Conservation (phyloP, 2,113 vertebrate genomes). For the Sula dactylatra region DNA sequence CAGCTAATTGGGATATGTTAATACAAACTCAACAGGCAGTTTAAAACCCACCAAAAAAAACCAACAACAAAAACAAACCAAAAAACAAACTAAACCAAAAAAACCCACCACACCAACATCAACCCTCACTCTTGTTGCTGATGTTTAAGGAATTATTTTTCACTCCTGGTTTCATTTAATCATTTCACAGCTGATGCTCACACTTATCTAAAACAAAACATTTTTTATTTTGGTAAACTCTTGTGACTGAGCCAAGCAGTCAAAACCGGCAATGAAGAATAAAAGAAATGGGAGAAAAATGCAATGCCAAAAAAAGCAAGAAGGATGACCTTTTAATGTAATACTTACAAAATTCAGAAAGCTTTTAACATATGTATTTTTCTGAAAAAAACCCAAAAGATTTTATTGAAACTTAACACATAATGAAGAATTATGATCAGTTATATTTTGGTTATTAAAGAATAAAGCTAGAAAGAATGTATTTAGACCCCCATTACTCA, state of each 20-base stretch:
- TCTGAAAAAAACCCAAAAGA: background rate
- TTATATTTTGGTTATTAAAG: background rate
- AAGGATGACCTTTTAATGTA: background rate
- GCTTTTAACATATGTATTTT: background rate
- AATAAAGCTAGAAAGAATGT: background rate
- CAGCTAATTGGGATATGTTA: background rate
- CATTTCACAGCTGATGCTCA: background rate
- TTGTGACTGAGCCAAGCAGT: background rate
- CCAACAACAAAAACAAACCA: too few relatives aligned
- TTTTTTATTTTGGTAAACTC: conserved; percentile 43
- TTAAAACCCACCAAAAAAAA: background rate
- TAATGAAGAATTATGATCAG: conserved; percentile 25
- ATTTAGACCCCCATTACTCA: background rate
- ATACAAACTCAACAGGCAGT: background rate
- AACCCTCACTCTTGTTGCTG: background rate
- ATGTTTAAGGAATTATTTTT: background rate
- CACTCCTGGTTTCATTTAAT: background rate
- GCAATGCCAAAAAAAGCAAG: background rate
- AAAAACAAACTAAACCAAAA: too few relatives aligned
- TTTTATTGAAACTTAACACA: background rate
- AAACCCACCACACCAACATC: background rate
- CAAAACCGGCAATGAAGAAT: background rate
- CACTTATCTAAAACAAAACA: background rate
- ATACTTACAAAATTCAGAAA: background rate
- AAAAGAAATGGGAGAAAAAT: background rate